These are phyloP conservation scores for Dromococcyx pavoninus DNA, from an alignment of 2,797 vertebrate genomes.

Conservation along the genomic window DNA sequence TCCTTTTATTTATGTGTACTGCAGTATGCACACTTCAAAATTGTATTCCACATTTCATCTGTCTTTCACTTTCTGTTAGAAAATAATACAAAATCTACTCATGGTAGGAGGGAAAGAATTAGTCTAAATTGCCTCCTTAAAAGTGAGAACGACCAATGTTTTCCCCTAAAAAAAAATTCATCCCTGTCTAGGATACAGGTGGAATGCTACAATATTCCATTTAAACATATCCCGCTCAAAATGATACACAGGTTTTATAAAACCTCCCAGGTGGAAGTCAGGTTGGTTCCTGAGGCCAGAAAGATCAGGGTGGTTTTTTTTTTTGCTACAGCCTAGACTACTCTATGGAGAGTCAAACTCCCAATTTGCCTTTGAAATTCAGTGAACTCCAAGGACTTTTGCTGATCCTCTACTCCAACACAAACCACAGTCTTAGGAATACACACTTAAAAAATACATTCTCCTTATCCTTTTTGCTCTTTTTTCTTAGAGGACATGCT, in stretches of 20 bases:
- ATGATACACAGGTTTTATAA: not conserved
- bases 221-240: not conserved
- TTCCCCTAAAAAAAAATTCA: not conserved
- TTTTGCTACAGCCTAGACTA: not conserved
- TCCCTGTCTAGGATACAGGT: not conserved
- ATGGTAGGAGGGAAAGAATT: not conserved
- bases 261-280: not conserved
- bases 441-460: not conserved
- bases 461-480: not conserved
- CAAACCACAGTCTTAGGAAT: not conserved
- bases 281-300: not conserved
- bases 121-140: not conserved
- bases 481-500: not conserved
- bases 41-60: not conserved
- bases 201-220: not conserved
- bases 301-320: accelerated
- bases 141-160: not conserved
- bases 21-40: not conserved
- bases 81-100: not conserved
- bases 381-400: not conserved
- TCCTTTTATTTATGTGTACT: not conserved
- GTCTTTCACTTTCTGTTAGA: not conserved
- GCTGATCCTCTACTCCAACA: not conserved
- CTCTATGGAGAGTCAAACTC: not conserved
- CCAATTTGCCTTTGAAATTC: not conserved